Evolutionary conservation across 2,888 invertebrate genomes (phyloP), one percentile per base, ranked within the genome.

Genomic region (Pyrrhia umbra): DNA sequence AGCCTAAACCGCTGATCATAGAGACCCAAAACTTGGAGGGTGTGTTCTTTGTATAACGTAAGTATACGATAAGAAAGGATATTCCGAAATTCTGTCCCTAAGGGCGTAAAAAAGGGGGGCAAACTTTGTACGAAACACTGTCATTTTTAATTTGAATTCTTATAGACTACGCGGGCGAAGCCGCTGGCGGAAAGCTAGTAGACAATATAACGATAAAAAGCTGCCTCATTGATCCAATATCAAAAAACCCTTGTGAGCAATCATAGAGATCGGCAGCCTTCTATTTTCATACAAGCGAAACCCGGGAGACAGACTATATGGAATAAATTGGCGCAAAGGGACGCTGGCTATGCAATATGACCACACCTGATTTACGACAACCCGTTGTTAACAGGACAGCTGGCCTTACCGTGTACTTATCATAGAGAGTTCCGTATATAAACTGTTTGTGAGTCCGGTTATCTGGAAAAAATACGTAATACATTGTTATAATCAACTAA

Each of bases 301-400:
- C 20, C 15, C 15, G n/a, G 8, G 2, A 1, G 6, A 15, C 42
- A 3, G 9, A 49, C 21, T n/a, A 37, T 23, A 5, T 16, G n/a
- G 23, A 50, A 64, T 43, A 71, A 50, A 66, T 27, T 30, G 34
- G n/a, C 13, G 37, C 23, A 51, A 51, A 50, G 71, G 10, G 43
- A 23, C 34, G 43, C 71, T 71, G 23, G 15, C 50, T 23, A 23
- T 23, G 64, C 51, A 43, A 42, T 64, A 64, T 16, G 51, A 50
- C 40, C 39, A 10, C 71, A 70, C 71, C 42, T 63, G 34, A 65
- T 65, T 71, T 49, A 71, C 42, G 71, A 63, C 15, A 21, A 42
- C 9, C 34, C 64, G 27, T 34, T 70, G 34, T 25, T 62, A 47
- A 70, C 34, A 25, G 34, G 9, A 18, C 16, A 1, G 10, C 18